These are phyloP conservation scores for Ophioninae sp. DNA, from an alignment of 2,888 invertebrate species.

Conservation along the genomic window DNA sequence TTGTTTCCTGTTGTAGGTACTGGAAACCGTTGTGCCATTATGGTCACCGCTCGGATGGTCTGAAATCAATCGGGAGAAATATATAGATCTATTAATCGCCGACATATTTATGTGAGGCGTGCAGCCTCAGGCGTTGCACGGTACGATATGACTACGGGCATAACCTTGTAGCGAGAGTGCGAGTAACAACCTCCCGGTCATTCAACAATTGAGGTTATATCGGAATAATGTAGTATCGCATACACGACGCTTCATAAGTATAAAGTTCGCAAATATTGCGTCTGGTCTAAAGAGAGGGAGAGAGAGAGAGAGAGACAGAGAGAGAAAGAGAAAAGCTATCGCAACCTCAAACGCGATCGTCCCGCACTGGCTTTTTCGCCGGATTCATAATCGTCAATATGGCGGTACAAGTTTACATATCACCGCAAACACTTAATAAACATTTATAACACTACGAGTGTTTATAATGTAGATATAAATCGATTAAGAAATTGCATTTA, in stretches of 20 bases:
- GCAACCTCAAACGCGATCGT: conserved; percentile 33
- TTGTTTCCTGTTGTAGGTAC: conserved; percentile 82
- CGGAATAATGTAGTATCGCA: background rate
- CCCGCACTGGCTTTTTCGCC: conserved; percentile 11
- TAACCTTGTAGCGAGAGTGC: conserved; percentile 31
- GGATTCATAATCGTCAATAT: background rate
- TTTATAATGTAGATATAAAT: conserved; percentile 15
- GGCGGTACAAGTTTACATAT: background rate
- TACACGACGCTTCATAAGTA: background rate
- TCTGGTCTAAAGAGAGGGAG: background rate
- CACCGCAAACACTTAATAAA: conserved; percentile 6
- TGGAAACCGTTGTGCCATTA: conserved; percentile 84
- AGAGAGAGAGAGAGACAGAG: too few species aligned
- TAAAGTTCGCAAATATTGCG: conserved; percentile 25
- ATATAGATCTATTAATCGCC: background rate
- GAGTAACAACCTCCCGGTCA: background rate
- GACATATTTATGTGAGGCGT: background rate
- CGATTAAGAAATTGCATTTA: conserved; percentile 40
- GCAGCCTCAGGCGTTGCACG: conserved; percentile 9
- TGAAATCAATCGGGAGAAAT: conserved; percentile 33
- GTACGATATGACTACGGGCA: background rate
- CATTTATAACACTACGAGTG: conserved; percentile 25
- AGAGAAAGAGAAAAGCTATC: conserved; percentile 5
- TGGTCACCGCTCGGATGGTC: conserved; percentile 51
- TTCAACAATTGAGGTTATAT: background rate